These are phyloP conservation scores for Diarsia brunnea DNA, from an alignment of 2,888 invertebrate species.

Conservation along the genomic window DNA sequence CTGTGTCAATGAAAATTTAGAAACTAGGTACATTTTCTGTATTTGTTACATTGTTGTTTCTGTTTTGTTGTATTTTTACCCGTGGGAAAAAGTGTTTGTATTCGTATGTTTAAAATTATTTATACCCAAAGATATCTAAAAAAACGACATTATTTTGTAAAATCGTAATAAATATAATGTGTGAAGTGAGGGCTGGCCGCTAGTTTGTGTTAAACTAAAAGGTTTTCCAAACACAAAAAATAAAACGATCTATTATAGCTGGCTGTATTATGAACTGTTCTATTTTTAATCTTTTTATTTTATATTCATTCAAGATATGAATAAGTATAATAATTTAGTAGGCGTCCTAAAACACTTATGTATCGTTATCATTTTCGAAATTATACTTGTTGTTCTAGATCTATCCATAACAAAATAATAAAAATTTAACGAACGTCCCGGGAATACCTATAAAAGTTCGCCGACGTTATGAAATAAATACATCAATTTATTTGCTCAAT, in stretches of 20 bases:
- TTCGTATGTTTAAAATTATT: background rate
- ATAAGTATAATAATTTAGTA: slow-evolving; percentile 10
- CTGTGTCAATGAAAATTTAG: no score
- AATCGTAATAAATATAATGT: slow-evolving; percentile 2
- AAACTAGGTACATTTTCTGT: no score
- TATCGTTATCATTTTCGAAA: slow-evolving; percentile 32
- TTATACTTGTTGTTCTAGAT: slow-evolving; percentile 42
- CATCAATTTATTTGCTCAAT: slow-evolving; percentile 54
- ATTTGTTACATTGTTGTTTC: no score
- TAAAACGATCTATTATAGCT: background rate
- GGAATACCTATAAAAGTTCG: slow-evolving; percentile 45
- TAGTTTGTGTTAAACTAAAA: background rate
- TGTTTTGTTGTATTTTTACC: no score
- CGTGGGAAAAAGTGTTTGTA: background rate
- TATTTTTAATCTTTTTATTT: background rate
- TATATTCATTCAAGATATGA: no score
- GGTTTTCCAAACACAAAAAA: background rate
- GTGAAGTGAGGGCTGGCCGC: background rate
- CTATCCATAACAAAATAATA: slow-evolving; percentile 47
- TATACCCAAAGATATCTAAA: background rate
- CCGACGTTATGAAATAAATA: slow-evolving; percentile 48
- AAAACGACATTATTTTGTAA: background rate
- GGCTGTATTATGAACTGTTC: background rate
- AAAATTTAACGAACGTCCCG: slow-evolving; percentile 46
- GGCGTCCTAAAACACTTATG: background rate